Base-by-base conservation (phyloP, 2,113 vertebrate species). In the Epinephelus fuscoguttatus region DNA sequence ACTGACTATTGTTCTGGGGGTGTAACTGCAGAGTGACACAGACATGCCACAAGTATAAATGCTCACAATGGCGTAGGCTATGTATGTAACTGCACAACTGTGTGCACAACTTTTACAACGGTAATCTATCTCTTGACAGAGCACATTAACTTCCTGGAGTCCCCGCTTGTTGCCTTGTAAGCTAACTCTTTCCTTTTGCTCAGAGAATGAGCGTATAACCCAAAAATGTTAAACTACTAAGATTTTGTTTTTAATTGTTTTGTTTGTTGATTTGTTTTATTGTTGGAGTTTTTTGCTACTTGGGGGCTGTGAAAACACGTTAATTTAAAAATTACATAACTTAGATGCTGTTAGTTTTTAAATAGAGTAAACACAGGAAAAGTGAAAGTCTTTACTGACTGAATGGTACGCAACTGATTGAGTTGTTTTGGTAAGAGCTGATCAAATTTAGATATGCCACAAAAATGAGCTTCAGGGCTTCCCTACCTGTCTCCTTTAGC, bases 401-500 rank as follows among this genome's bases (percentile, higher is more conserved):
- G 6, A 74, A 50, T 52, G 3, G 52, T 52, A 50, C 4, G 4
- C 18, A 59, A 19, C 4, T 9, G 37, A 47, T 10, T 4, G 52
- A 57, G 50, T 10, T 67, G 18, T 56, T 59, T 19, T 45, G 45
- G 56, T 19, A 62, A 30, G 21, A 74, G 27, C 12, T 33, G 25
- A 53, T 12, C 50, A 57, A 63, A 76, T 56, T 21, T 9, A 25
- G 12, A 23, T 57, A 66, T 30, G 18, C 27, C 21, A 40, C 25
- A 62, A 6, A 60, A 42, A 53, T 14, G 8, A 23, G 49, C 45
- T 50, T 69, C 55, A 53, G 63, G 75, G 23, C 60, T 56, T 77
- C 3, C 56, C 23, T 66, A 21, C 18, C 12, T 79, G 33, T 74
- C 17, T 81, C 17, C 19, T 33, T 77, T 6, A 70, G 70, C 73